Conservation (phyloP, 2,888 invertebrate genomes). For the Azorinus chamasolen region DNA sequence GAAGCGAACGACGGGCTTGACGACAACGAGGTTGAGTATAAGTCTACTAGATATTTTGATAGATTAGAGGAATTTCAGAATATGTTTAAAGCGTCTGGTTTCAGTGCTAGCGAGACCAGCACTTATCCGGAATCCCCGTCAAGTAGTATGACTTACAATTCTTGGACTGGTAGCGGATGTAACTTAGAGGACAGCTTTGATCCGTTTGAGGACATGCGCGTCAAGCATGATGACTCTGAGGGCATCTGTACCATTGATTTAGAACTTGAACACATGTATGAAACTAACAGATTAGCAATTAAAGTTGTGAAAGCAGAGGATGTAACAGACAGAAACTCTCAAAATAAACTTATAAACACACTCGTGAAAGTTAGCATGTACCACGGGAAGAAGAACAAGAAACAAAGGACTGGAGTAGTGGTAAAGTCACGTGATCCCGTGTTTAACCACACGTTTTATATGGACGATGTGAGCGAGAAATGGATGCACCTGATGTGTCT, state of each 20-base stretch:
- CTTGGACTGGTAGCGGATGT: no score
- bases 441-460: slow-evolving; percentile 18
- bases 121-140: no score
- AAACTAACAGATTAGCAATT: not conserved
- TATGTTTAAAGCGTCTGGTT: no score
- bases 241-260: slow-evolving; percentile 8
- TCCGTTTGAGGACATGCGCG: not conserved
- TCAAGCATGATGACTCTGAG: not conserved
- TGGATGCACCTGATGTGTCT: slow-evolving; percentile 22
- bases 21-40: no score
- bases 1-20: no score
- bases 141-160: no score
- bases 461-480: slow-evolving; percentile 11
- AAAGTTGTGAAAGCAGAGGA: not conserved
- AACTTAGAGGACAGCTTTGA: no score
- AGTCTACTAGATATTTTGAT: no score
- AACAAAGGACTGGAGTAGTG: slow-evolving; percentile 13
- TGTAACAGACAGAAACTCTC: slow-evolving; percentile 7
- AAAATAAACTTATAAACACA: slow-evolving; percentile 17
- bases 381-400: not conserved
- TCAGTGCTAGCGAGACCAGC: no score
- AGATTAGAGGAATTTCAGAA: no score
- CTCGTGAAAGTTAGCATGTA: slow-evolving; percentile 18
- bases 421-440: slow-evolving; percentile 19
- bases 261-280: not conserved